phyloP scores from a whole-genome alignment of 2,113 vertebrate genomes.

The Lepisosteus oculatus region DNA sequence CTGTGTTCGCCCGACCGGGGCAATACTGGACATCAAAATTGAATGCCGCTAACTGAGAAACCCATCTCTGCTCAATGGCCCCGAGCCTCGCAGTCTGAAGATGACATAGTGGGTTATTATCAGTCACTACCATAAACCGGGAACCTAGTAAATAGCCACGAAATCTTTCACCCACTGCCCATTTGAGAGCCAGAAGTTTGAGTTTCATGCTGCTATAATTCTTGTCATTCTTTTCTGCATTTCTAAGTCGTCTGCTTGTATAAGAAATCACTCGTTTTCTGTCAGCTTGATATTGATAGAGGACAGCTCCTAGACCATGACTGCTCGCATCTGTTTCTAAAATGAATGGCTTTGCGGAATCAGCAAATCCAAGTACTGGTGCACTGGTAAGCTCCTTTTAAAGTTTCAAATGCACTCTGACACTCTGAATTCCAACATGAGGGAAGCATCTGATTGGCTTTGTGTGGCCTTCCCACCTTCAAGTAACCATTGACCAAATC shows the following conservation, averaged over 20 bases:
- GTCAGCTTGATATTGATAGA: conserved; percentile 16
- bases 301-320: conserved; percentile 2
- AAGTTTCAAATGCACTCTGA: not conserved
- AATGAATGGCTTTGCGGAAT: conserved; percentile 10
- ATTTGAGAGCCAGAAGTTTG: conserved; percentile 18
- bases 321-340: conserved; percentile 19
- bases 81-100: conserved; percentile 9
- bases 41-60: conserved; percentile 20
- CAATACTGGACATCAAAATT: conserved; percentile 21
- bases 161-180: conserved; percentile 8
- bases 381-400: conserved; percentile 11
- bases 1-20: not conserved
- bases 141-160: conserved; percentile 12
- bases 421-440: not conserved
- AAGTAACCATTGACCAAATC: too few species aligned
- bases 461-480: not conserved
- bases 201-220: conserved; percentile 25
- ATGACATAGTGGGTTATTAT: conserved; percentile 23
- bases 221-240: conserved; percentile 24
- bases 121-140: conserved; percentile 13
- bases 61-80: conserved; percentile 14
- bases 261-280: conserved; percentile 9
- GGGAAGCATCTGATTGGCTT: not conserved
- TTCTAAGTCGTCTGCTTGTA: conserved; percentile 10
- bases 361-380: not conserved